Percentiles rank a stretch among this genome's conserved stretches.
Evolutionary conservation across 2,113 vertebrate genomes (phyloP).

Genomic region (Perognathus longimembris): DNA sequence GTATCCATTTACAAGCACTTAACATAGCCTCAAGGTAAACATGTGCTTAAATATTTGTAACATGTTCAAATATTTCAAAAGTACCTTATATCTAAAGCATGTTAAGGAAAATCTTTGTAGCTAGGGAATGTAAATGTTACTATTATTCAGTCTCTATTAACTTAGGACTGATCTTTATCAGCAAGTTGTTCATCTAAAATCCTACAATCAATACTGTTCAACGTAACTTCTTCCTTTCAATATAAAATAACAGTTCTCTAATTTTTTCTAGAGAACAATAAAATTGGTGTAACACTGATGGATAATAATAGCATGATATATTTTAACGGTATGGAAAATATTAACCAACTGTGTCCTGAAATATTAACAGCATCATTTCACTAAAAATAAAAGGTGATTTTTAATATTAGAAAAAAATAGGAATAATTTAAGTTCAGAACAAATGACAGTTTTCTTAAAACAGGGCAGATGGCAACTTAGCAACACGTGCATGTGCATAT

Average conservation of each 20-base stretch:
- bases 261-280: not conserved
- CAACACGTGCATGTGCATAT: not conserved
- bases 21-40: not conserved
- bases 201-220: not conserved
- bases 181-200: not conserved
- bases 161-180: not conserved
- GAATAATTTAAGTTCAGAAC: constrained; percentile 37
- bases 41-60: not conserved
- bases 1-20: not conserved
- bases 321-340: constrained; percentile 22
- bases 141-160: not conserved
- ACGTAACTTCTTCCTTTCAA: not conserved
- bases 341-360: not conserved
- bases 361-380: not conserved
- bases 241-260: not conserved
- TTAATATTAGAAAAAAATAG: not conserved
- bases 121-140: not conserved
- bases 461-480: not conserved
- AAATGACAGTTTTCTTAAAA: constrained; percentile 17
- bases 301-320: not conserved
- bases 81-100: not conserved
- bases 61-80: constrained; percentile 25
- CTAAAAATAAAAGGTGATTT: not conserved
- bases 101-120: constrained; percentile 15
- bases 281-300: not conserved